Base-by-base conservation (phyloP, 1,140 invertebrate genomes). In the Eumeta japonica region DNA sequence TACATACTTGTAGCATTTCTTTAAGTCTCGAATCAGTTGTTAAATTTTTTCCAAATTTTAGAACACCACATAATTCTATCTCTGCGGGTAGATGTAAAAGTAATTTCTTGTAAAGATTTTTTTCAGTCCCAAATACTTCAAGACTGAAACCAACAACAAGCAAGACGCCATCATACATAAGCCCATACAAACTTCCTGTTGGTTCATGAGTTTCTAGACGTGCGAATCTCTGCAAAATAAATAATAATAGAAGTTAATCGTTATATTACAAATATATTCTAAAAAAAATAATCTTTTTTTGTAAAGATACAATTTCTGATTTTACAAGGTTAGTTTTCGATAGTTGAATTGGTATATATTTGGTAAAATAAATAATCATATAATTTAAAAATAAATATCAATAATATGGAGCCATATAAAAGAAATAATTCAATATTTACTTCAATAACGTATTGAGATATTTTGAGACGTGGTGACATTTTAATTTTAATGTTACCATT, bases 11-110 rank as follows among this genome's bases (percentile, higher is more conserved):
- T 35, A 85, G 75, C 41, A 83, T 78, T 55, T 82, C 79, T 45
- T 78, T 80, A 33, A 83, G 62, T 46, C 80, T 76, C 3, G 62
- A 68, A 28, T 80, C 77, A 16, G 72, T 65, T 32, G 70, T 64
- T 28, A 79, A 62, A 27, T 68, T 70, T 45, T 84, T 76, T 4
- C 76, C 79, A 42, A 85, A 79, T 41, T 81, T 83, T 16, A 87
- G 78, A 38, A 85, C 71, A 19, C 87, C 87, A 59, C 84, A 88
- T 15, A 87, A 70, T 71, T 89, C 85, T 41, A 89, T 63, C 66
- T 88, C 86, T 3, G 83, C 82, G 7, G 87, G 86, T 46, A 88
- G 79, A 54, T 83, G 80, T 1, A 82, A 65, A 47, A 85, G 79
- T 14, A 87, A 63, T 38, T 79, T 74, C 48, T 59, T 78, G 57